Conservation (phyloP, 2,888 invertebrate species). For the Halictus quadricinctus region DNA sequence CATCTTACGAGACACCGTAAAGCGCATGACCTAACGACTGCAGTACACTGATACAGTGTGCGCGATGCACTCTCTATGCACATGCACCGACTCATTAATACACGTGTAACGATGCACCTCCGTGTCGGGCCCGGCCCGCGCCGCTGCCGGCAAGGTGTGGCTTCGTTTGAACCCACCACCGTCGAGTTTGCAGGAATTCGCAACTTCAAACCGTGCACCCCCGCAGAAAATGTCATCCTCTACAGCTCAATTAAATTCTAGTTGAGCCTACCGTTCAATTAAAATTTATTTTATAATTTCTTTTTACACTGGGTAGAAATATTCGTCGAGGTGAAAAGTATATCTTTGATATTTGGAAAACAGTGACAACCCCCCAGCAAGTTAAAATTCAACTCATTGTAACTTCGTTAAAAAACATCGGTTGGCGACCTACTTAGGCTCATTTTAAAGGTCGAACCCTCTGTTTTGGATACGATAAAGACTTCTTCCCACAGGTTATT, state of each 20-base stretch:
- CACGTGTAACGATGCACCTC: conserved; percentile 20
- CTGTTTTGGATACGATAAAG: not conserved
- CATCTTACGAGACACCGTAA: conserved; percentile 45
- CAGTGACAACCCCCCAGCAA: not conserved
- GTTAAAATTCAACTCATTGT: too few relatives aligned
- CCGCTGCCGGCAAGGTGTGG: not conserved
- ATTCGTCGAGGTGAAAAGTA: not conserved
- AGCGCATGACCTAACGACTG: conserved; percentile 64
- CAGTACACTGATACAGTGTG: conserved; percentile 31
- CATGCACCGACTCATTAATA: not conserved
- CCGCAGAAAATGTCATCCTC: not conserved
- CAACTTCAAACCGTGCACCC: not conserved
- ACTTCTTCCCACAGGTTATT: too few relatives aligned
- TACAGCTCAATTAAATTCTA: not conserved
- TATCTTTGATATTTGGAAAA: not conserved
- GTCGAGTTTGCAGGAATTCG: not conserved
- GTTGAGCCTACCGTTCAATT: not conserved
- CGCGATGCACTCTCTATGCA: not conserved
- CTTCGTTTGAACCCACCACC: not conserved
- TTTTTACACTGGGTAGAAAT: not conserved
- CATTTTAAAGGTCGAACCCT: too few relatives aligned
- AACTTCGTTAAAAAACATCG: too few relatives aligned
- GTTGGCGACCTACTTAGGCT: too few relatives aligned
- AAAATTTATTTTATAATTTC: not conserved
- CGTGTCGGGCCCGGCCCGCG: conserved; percentile 18